Base-by-base conservation (phyloP, 1,140 invertebrate genomes). In the Cyphomyrmex costatus region DNA sequence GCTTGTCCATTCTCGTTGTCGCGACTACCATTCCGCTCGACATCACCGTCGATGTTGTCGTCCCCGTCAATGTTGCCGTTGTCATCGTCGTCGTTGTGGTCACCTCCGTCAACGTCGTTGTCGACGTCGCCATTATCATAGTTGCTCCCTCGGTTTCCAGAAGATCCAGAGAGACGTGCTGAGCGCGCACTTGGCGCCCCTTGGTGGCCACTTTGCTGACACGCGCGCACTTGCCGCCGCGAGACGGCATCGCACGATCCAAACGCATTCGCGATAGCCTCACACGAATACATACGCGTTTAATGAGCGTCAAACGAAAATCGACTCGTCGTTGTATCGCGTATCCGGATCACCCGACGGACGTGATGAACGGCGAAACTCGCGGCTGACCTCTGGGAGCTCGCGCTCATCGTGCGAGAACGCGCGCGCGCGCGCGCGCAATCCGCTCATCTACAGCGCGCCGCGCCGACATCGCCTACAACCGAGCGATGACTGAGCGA, bases 401-500 rank as follows among this genome's bases (percentile, higher is more conserved):
- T 49, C 66, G 53, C 88, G 74, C 79, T 89, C 87, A 53, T 89
- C 87, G 88, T 73, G 78, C 73, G 49, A 85, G 60, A 27, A 14
- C 16, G 60, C 27, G 76, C 85, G 87, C 86, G 87, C 88, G 80
- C 86, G 80, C 78, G 86, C 87, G 87, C 87, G 78, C 87, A 53
- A 87, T 80, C 71, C 76, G 87, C 80, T 89, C 92, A 92, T 93
- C 87, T 66, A 87, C 91, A 87, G 90, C 93, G 91, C 87, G 36
- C 90, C 91, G 36, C 36, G 36, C 36, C 90, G 92, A 70, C 86
- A 90, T 90, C 92, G 91, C 93, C 93, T 93, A 94, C 79, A 83
- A 83, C 92, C 93, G 93, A 94, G 92, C 92, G 93, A 94, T 94
- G 93, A 94, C 94, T 95, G 93, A 95, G 92, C 92, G 92, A 92